A percentile compares a stretch with the other conserved stretches of the same genome.
Conservation (phyloP, 2,888 invertebrate species). For the Macrophya alboannulata region DNA sequence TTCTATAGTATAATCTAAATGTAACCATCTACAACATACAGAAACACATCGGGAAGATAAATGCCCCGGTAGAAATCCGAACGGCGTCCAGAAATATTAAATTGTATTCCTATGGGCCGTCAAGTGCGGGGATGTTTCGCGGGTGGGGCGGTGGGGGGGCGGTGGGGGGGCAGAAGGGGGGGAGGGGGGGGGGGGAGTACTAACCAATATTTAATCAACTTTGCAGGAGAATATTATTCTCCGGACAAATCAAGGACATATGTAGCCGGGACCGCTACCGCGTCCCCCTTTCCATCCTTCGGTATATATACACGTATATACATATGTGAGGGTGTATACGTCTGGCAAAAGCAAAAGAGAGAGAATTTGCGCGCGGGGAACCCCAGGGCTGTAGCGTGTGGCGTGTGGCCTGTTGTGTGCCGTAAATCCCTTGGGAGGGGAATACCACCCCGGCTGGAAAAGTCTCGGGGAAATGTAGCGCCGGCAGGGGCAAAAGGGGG, state of each 20-base stretch:
- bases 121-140: conserved; percentile 54
- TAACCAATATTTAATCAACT: conserved; percentile 79
- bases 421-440: conserved; percentile 69
- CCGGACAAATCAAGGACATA: conserved; percentile 79
- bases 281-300: conserved; percentile 61
- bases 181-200: conserved; percentile 64
- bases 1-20: conserved; percentile 2
- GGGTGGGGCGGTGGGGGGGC: conserved; percentile 58
- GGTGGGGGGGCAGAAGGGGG: conserved; percentile 61
- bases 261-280: conserved; percentile 69
- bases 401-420: conserved; percentile 61
- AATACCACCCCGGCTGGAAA: conserved; percentile 55
- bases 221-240: conserved; percentile 77
- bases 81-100: conserved; percentile 66
- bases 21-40: not conserved
- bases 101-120: conserved; percentile 67
- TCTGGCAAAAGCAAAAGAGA: conserved; percentile 46
- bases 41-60: conserved; percentile 33
- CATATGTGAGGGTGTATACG: conserved; percentile 61
- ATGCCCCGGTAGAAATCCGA: conserved; percentile 49
- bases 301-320: conserved; percentile 58
- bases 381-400: conserved; percentile 45
- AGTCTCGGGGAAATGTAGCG: conserved; percentile 22
- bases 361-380: conserved; percentile 44
- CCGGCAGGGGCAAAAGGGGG: conserved; percentile 33